Evolutionary conservation across 1,140 invertebrate species (phyloP), one percentile per base, ranked within the genome.

Genomic region (Bombus balteatus): DNA sequence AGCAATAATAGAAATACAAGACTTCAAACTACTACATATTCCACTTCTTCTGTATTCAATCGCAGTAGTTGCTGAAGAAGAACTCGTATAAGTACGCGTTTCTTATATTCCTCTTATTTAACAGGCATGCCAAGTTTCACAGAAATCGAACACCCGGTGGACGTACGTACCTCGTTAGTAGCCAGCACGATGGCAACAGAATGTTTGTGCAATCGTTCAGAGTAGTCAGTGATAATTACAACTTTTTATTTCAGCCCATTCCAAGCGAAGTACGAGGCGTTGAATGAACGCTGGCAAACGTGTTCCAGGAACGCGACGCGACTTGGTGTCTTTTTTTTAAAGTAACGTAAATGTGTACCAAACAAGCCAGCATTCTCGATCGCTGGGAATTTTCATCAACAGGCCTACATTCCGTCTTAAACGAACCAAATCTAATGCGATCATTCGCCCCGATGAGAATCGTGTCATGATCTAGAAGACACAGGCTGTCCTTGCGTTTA

Each of bases 401-500:
- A 73, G 83, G 28, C 68, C 77, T 85, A 73, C 77, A 86, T 87
- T 72, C 74, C 81, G 75, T 22, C 59, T 87, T 87, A 84, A 84
- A 84, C 74, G 86, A 84, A 78, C 71, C 82, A 85, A 87, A 81
- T 85, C 86, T 87, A 87, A 87, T 80, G 86, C 43, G 86, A 87
- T 84, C 75, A 41, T 85, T 85, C 70, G 86, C 76, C 74, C 34
- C 86, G 53, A 78, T 85, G 79, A 59, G 59, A 80, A 85, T 83
- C 81, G 32, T 77, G 80, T 62, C 71, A 71, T n/a, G 65, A 28
- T 32, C 15, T 65, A 39, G 32, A 70, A 73, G n/a, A 34, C 37
- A 28, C 39, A n/a, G 12, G 39, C 22, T 65, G 78, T 81, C 59
- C 59, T 57, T 85, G 59, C 57, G 0, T 34, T 34, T 13, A 66